These are phyloP conservation scores for Grammomys dolichurus DNA, from an alignment of 2,113 vertebrate species.

Conservation along the genomic window DNA sequence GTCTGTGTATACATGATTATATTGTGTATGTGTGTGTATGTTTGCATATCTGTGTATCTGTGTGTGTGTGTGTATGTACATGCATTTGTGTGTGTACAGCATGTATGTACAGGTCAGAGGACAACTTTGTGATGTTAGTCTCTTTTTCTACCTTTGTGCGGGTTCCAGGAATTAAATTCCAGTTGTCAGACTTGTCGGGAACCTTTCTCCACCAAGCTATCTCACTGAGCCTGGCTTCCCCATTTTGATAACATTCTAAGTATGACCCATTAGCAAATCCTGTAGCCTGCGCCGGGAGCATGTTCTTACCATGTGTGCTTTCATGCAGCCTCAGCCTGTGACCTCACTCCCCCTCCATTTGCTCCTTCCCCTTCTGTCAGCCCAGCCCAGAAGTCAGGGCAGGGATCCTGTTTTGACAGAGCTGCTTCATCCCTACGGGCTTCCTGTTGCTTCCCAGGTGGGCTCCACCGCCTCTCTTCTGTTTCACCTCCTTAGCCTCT, in stretches of 20 bases:
- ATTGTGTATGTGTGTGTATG: too few species aligned
- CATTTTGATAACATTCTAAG: not conserved
- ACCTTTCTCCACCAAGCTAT: not conserved
- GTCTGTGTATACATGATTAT: not conserved
- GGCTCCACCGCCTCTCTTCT: fast-evolving
- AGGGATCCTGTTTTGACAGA: not conserved
- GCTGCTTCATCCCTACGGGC: fast-evolving
- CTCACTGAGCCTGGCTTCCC: not conserved
- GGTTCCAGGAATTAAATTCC: not conserved
- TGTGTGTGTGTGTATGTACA: too few species aligned
- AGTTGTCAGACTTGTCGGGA: not conserved
- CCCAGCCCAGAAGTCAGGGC: not conserved
- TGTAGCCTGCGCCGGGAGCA: not conserved
- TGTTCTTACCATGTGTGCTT: not conserved
- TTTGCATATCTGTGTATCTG: too few species aligned
- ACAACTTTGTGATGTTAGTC: not conserved
- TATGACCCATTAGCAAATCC: not conserved
- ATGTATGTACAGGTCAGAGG: not conserved
- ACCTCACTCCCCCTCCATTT: too few species aligned
- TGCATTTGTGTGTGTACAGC: too few species aligned
- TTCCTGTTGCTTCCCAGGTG: not conserved
- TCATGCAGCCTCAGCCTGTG: too few species aligned
- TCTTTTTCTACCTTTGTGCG: too few species aligned
- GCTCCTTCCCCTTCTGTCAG: too few species aligned
- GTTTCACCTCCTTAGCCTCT: not conserved